A percentile compares a stretch with the other conserved stretches of the same genome.
phyloP scores from a whole-genome alignment of 2,113 vertebrate species.

The Myocastor coypus region DNA sequence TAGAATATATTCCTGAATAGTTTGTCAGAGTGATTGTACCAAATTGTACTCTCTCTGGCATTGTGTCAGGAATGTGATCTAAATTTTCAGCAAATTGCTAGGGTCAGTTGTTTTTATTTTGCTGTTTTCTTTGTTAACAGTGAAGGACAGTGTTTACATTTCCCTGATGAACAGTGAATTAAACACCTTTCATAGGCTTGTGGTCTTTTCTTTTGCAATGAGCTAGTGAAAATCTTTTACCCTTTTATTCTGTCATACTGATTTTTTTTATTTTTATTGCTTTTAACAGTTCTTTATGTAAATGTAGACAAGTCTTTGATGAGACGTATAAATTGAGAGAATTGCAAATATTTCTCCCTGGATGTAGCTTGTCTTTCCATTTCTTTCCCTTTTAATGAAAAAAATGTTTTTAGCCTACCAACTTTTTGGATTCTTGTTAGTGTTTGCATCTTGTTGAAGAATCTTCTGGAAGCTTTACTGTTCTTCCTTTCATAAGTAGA shows the following conservation, averaged over 20 bases:
- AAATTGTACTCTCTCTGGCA: background rate
- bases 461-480: background rate
- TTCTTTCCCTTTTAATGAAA: slow-evolving; percentile 41
- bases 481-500: background rate
- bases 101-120: background rate
- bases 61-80: background rate
- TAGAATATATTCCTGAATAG: background rate
- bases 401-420: background rate
- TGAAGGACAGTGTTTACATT: slow-evolving; percentile 1
- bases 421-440: background rate
- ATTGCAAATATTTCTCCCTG: background rate
- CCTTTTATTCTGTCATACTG: background rate
- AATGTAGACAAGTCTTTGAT: background rate
- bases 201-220: background rate
- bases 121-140: background rate
- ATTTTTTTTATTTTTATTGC: slow-evolving; percentile 45
- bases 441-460: background rate
- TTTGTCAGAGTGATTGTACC: background rate
- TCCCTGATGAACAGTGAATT: slow-evolving; percentile 6
- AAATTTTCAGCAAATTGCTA: background rate
- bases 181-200: background rate
- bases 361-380: background rate
- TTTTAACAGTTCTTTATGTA: slow-evolving; percentile 22
- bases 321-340: background rate
- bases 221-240: slow-evolving; percentile 2